Conservation (phyloP, 2,888 invertebrate species). For the Beris morrisii region DNA sequence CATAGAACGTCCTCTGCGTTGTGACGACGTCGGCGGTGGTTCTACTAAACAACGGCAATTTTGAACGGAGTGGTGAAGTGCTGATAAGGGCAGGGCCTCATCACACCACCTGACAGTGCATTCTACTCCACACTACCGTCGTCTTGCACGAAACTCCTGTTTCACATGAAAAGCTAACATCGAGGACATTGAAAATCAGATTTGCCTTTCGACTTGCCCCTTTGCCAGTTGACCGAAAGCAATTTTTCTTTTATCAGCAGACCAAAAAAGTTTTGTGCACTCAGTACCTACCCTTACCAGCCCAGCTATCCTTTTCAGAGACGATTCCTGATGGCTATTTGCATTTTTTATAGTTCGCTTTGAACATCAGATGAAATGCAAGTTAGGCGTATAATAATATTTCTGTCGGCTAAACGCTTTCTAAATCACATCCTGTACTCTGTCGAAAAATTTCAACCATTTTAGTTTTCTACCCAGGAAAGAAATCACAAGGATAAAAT, state of each 20-base stretch:
- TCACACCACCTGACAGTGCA: neutral
- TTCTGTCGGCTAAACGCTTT: slow-evolving; percentile 1
- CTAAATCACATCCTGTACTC: slow-evolving; percentile 2
- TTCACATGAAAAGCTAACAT: neutral
- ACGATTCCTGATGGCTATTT: neutral
- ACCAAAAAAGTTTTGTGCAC: neutral
- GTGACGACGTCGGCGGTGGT: neutral
- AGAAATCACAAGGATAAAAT: no score
- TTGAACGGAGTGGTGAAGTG: neutral
- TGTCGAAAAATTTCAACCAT: no score
- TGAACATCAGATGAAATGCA: slow-evolving; percentile 1
- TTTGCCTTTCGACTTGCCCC: neutral
- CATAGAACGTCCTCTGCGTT: no score
- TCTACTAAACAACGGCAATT: slow-evolving; percentile 1
- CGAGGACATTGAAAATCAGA: slow-evolving; percentile 5
- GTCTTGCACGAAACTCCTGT: neutral
- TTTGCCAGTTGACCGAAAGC: neutral
- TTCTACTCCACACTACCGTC: neutral
- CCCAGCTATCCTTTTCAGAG: neutral
- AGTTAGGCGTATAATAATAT: slow-evolving; percentile 5
- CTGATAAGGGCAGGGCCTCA: neutral
- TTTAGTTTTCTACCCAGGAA: no score
- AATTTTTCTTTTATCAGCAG: slow-evolving; percentile 6
- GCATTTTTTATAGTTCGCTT: slow-evolving; percentile 8
- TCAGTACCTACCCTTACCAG: neutral